A percentile compares a stretch with the other conserved stretches of the same genome.
Evolutionary conservation across 2,888 invertebrate genomes (phyloP).

Genomic region (Trichacis sp.): DNA sequence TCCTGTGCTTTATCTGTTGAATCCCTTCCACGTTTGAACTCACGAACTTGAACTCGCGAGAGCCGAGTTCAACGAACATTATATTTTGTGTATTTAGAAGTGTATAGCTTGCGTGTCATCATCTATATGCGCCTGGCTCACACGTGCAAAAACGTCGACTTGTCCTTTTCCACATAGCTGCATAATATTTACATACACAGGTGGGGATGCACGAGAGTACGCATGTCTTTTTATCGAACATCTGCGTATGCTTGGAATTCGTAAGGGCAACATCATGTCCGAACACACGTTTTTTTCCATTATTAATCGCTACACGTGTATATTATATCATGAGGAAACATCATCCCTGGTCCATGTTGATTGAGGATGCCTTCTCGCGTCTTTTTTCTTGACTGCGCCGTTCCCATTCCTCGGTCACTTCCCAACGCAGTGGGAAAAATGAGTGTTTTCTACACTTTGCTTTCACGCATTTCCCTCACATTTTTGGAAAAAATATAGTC

Average conservation of each 20-base stretch:
- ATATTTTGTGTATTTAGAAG: conserved; percentile 46
- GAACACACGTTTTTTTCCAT: conserved; percentile 22
- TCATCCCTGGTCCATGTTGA: conserved; percentile 11
- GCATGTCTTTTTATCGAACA: conserved; percentile 52
- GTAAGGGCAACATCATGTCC: conserved; percentile 44
- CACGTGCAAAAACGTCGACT: conserved; percentile 44
- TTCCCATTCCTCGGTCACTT: too few relatives aligned
- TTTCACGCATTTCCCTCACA: neutral
- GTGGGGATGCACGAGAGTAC: conserved; percentile 40
- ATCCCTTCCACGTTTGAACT: conserved; percentile 39
- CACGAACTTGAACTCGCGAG: conserved; percentile 43
- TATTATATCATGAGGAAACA: conserved; percentile 36
- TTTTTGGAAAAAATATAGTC: neutral
- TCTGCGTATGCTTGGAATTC: conserved; percentile 51
- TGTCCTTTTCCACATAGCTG: conserved; percentile 46
- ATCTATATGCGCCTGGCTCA: conserved; percentile 40
- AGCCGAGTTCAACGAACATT: conserved; percentile 45
- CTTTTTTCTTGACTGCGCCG: too few relatives aligned
- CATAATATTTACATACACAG: conserved; percentile 46
- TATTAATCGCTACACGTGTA: conserved; percentile 34
- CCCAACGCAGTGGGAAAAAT: too few relatives aligned
- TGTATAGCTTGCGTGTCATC: conserved; percentile 46
- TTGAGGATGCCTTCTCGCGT: neutral
- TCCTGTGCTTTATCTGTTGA: conserved; percentile 37
- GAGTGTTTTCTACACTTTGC: too few relatives aligned